Base-by-base conservation (phyloP, 2,888 invertebrate species). In the Orchestes rusci region DNA sequence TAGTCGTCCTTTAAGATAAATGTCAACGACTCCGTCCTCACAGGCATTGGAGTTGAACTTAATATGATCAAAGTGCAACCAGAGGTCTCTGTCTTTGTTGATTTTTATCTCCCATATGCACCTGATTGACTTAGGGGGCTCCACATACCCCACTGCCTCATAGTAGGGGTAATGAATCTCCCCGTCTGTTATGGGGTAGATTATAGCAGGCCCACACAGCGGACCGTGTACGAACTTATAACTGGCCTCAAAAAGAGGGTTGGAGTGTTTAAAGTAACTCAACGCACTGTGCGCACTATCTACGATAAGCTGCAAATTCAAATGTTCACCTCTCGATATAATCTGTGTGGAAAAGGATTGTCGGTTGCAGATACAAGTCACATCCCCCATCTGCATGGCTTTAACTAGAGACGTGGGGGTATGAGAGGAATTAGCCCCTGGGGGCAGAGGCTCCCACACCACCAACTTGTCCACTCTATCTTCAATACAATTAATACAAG, bases 211-310 rank as follows among this genome's bases (percentile, higher is more conserved):
- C 0, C 91, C 91, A 61, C 91, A 91, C 1, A 90, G 70, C 0
- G 90, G 90, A 1, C 89, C 89, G 57, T 92, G 91, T 1, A 90
- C 87, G 60, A 92, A 92, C 63, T 90, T 88, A 63, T 88, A 93
- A 3, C 78, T 76, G 0, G 91, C 92, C 65, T 89, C 84, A 61
- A 92, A 91, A 3, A 92, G 72, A 0, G 91, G 84, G 23, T 80
- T 77, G 2, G 83, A 77, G 59, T 89, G 86, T 64, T 91, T 91
- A 69, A 91, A 92, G 66, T 91, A 91, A 39, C 85, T 89, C 0
- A 84, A 77, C 1, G 90, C 86, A 2, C 90, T 87, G 59, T 90
- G 88, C 10, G 84, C 82, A 16, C 47, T 84, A 59, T 91, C 90
- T 1, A 92, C 81, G 29, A 86, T 80, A 54, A 92, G 73, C 60